Evolutionary conservation across 2,113 vertebrate species (phyloP), one percentile per base, ranked within the genome.

Genomic region (Oncorhynchus gorbuscha): DNA sequence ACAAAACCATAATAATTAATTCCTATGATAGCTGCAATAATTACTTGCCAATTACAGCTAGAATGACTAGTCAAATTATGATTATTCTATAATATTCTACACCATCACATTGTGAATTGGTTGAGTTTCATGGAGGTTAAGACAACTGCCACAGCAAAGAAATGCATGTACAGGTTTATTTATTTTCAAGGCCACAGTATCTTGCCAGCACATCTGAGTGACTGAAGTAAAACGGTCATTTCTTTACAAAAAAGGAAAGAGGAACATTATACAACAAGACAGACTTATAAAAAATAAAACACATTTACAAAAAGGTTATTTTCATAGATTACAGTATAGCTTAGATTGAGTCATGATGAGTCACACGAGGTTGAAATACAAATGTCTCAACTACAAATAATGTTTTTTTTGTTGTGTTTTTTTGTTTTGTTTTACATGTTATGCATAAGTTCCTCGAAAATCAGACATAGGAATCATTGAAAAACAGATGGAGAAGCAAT

Each of bases 161-260:
- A 65, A 64, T 14, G 24, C 24, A 49, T 45, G 39, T 30, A n/a
- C 18, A 30, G 30, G 48, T 61, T 68, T 68, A 87, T 87, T 81
- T 5, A 71, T 85, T 72, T 73, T 76, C 74, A 86, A 87, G 82
- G 79, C 74, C 80, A 45, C 39, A 45, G 39, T 45, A 45, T 45
- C 58, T 81, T 75, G 73, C 39, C 76, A 73, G 24, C 5, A 1
- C 69, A 45, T 45, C 39, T 45, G 39, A 45, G 39, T 71, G 32
- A 55, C 28, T 70, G 22, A 51, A 14, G 62, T 32, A 45, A 45
- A 84, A 79, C 78, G 71, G 78, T 79, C 74, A 68, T 58, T 32
- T 72, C 55, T 35, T 59, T 32, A 18, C 69, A 80, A 77, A 28
- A 45, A 45, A 45, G 22, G 59, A 4, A n/a, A 24, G 13, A 16